Evolutionary conservation across 1,140 invertebrate genomes (phyloP), one percentile per base, ranked within the genome.

Genomic region (Drosophila ogumai): DNA sequence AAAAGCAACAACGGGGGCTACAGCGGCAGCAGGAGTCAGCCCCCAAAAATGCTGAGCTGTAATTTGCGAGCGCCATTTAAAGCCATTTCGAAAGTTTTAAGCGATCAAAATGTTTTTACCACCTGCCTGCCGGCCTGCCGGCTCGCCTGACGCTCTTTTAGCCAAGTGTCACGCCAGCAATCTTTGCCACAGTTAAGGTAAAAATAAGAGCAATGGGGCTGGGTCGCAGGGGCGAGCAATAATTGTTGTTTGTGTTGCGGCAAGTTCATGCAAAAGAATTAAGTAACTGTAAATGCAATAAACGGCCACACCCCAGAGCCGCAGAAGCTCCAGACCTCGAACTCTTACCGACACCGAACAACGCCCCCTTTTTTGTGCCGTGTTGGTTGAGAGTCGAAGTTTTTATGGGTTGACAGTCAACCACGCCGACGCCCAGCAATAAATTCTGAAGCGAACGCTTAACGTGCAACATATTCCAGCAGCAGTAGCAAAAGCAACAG

Each of bases 331-430:
- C 52, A 49, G 7, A 40, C 40, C 41, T 25, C 66, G 41, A 44
- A 22, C 50, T 54, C 50, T 22, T 15, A 13, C 25, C 32, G 3
- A 40, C n/a, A 22, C 22, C n/a, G 13, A 31, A 8, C 32, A 36
- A 54, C 46, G n/a, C 28, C 57, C 22, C 19, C 36, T 22, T n/a
- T 36, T 19, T 31, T n/a, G 52, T 55, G 19, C 41, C 22, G 13
- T 28, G 38, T 46, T 44, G 36, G 36, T 58, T 43, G 60, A 38
- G 55, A 66, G 68, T 43, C 64, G 47, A 67, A 71, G 79, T 88
- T 87, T 86, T 87, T 87, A 87, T 87, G 85, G 76, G 85, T 81
- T 84, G 85, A 88, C 84, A 84, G 85, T 90, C 85, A 90, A 85
- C 81, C 85, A 71, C 65, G 75, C 86, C 71, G 86, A 55, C 77